Evolutionary conservation across 2,888 invertebrate species (phyloP).

Genomic region (Syritta pipiens): DNA sequence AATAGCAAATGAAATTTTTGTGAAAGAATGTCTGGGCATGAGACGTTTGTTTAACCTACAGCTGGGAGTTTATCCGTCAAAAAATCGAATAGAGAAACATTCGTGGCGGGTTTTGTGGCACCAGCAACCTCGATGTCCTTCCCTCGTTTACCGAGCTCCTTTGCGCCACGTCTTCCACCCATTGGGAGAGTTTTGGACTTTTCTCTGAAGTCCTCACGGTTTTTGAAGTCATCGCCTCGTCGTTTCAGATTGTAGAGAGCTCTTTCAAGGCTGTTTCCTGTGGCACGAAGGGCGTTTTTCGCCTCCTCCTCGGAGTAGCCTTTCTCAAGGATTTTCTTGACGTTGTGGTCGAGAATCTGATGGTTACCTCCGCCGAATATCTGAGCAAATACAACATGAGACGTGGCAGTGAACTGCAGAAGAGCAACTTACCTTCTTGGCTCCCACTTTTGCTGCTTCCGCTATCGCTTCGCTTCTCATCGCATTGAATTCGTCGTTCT

Average conservation of each 20-base stretch:
- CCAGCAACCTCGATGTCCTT: constrained; percentile 81
- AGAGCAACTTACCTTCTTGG: constrained; percentile 80
- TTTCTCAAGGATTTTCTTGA: constrained; percentile 89
- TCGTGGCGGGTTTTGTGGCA: constrained; percentile 87
- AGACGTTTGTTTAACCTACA: too few species aligned
- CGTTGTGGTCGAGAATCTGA: constrained; percentile 86
- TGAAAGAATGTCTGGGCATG: too few species aligned
- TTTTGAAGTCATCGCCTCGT: constrained; percentile 80
- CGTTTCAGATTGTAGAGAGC: constrained; percentile 85
- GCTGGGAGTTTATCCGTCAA: constrained; percentile 86
- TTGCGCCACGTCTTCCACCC: constrained; percentile 24
- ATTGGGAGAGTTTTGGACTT: constrained; percentile 46
- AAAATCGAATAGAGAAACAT: constrained; percentile 90
- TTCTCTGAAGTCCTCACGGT: constrained; percentile 57
- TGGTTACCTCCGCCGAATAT: constrained; percentile 84
- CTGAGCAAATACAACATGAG: constrained; percentile 68
- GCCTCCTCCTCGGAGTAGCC: constrained; percentile 89
- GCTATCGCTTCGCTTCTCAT: constrained; percentile 94
- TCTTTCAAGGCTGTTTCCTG: constrained; percentile 86
- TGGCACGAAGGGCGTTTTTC: constrained; percentile 85
- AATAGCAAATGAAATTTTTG: neutral
- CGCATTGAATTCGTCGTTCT: constrained; percentile 92
- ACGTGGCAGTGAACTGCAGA: neutral
- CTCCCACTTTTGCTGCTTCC: constrained; percentile 86
- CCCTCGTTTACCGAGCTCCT: constrained; percentile 70